Evolutionary conservation across 2,888 invertebrate species (phyloP).

Genomic region (Drosophila paracracens): DNA sequence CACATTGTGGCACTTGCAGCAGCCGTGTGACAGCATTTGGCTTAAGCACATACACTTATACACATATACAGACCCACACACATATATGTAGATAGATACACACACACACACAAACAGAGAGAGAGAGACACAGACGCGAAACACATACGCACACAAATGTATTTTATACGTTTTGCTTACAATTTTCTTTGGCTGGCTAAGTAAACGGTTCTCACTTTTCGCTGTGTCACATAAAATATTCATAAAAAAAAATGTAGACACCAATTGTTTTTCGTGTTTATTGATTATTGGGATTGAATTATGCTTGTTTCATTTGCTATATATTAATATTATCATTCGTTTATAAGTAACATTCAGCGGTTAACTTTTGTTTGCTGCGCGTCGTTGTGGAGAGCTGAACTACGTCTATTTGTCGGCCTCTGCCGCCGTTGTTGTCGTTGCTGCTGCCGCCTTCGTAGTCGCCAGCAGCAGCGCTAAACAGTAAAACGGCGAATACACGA

Average conservation of each 20-base stretch:
- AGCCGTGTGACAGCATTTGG: slow-evolving; percentile 36
- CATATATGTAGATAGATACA: slow-evolving; percentile 5
- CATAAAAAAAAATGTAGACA: slow-evolving; percentile 8
- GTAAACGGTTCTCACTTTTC: slow-evolving; percentile 55
- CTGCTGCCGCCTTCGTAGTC: slow-evolving; percentile 13
- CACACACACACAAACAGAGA: background rate
- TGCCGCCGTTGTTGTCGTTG: slow-evolving; percentile 16
- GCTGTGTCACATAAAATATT: slow-evolving; percentile 33
- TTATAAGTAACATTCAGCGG: slow-evolving; percentile 21
- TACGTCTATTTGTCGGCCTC: slow-evolving; percentile 69
- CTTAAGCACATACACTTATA: slow-evolving; percentile 24
- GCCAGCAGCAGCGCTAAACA: slow-evolving; percentile 21
- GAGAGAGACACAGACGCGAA: slow-evolving; percentile 14
- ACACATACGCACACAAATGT: slow-evolving; percentile 33
- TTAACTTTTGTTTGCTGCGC: slow-evolving; percentile 54
- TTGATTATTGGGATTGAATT: slow-evolving; percentile 1
- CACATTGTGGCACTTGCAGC: slow-evolving; percentile 43
- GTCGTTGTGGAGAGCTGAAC: slow-evolving; percentile 73
- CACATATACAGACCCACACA: slow-evolving; percentile 18
- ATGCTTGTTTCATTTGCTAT: slow-evolving; percentile 18
- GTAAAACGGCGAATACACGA: slow-evolving; percentile 29
- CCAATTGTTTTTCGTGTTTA: slow-evolving; percentile 5
- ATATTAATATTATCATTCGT: slow-evolving; percentile 30
- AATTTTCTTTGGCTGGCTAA: slow-evolving; percentile 50
- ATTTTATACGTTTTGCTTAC: slow-evolving; percentile 33